A percentile compares a stretch with the other conserved stretches of the same genome.
Conservation (phyloP, 2,113 vertebrate genomes). For the Pao palembangensis region DNA sequence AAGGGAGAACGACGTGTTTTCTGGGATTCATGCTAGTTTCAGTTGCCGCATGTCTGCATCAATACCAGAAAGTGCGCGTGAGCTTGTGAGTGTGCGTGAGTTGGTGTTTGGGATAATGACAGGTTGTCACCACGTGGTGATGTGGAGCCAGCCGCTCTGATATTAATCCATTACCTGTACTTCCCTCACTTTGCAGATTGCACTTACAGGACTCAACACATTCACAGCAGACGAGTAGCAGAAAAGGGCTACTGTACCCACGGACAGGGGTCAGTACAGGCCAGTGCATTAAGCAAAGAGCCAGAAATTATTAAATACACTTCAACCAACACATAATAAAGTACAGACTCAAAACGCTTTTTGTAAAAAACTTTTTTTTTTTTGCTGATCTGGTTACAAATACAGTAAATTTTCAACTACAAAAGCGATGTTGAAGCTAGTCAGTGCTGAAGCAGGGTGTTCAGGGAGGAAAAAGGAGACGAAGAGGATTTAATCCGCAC, state of each 20-base stretch:
- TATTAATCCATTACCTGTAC: constrained; percentile 79
- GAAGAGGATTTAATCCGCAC: too few relatives aligned
- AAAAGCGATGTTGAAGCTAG: too few relatives aligned
- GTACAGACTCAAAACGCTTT: constrained; percentile 12
- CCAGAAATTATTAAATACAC: constrained; percentile 14
- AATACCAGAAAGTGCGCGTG: not conserved
- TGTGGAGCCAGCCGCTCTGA: constrained; percentile 58
- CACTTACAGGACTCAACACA: constrained; percentile 44
- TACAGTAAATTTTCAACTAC: too few relatives aligned
- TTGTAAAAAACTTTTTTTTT: too few relatives aligned
- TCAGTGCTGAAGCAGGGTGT: too few relatives aligned
- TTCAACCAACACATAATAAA: constrained; percentile 26
- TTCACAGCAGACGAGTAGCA: constrained; percentile 20
- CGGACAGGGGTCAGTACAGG: constrained; percentile 33
- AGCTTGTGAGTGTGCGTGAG: constrained; percentile 14
- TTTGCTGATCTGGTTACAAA: too few relatives aligned
- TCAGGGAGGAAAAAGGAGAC: too few relatives aligned
- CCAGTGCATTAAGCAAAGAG: constrained; percentile 19
- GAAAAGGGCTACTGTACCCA: constrained; percentile 18
- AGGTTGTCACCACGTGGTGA: constrained; percentile 67
- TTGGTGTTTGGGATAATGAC: constrained; percentile 71
- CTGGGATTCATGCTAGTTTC: too few relatives aligned
- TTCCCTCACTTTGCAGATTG: constrained; percentile 52
- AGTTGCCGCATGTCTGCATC: not conserved
- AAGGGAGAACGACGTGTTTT: not conserved